Percentiles rank a stretch among this genome's conserved stretches.
Conservation (phyloP, 2,113 vertebrate species). For the Mionectes macconnelli region DNA sequence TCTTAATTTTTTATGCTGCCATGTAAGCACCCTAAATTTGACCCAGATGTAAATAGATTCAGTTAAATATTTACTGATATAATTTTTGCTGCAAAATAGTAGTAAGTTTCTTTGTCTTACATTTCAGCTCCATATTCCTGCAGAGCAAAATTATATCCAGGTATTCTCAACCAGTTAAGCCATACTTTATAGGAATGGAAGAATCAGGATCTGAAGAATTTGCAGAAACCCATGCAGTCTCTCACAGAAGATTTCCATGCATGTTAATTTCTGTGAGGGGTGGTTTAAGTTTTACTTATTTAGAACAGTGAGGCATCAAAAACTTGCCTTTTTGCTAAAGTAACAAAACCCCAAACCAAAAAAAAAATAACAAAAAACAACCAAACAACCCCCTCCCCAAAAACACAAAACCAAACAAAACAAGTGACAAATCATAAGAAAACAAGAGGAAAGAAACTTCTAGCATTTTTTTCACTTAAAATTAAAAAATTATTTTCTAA, state of each 20-base stretch:
- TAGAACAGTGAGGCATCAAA: not conserved
- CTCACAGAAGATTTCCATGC: not conserved
- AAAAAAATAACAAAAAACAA: not conserved
- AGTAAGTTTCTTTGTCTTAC: not conserved
- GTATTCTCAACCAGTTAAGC: not conserved
- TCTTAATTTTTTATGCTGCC: not conserved
- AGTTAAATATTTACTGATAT: not conserved
- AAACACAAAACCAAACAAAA: not conserved
- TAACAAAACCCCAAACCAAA: not conserved
- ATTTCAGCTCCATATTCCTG: not conserved
- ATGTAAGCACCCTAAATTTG: not conserved
- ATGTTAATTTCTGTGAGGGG: not conserved
- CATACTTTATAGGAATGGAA: not conserved
- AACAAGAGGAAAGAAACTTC: not conserved
- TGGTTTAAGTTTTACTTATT: not conserved
- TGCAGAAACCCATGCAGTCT: not conserved
- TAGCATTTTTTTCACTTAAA: not conserved
- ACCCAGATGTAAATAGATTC: not conserved
- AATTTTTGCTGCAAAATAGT: not conserved
- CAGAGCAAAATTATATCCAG: not conserved
- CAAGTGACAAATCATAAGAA: not conserved
- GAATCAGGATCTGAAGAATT: not conserved
- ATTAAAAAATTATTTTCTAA: not conserved
- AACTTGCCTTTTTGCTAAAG: not conserved
- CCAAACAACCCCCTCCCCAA: not conserved